A percentile compares a stretch with the other conserved stretches of the same genome.
Evolutionary conservation across 2,888 invertebrate species (phyloP).

Genomic region (Erebia epiphron): DNA sequence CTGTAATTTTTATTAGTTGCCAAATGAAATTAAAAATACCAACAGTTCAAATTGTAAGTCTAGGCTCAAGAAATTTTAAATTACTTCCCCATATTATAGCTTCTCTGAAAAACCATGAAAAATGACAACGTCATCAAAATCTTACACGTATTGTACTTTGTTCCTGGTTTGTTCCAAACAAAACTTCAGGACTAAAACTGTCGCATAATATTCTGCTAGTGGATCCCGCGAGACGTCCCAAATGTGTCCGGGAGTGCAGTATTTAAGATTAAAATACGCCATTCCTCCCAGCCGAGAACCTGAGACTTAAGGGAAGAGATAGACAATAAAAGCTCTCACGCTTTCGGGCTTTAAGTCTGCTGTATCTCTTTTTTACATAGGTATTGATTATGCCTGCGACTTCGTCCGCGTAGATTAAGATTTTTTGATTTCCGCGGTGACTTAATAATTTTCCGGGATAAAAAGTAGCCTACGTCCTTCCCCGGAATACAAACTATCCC

Average conservation of each 20-base stretch:
- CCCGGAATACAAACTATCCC: too few relatives aligned
- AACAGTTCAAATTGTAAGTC: too few relatives aligned
- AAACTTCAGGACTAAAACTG: slow-evolving; percentile 10
- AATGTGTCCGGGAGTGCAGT: slow-evolving; percentile 33
- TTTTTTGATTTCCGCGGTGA: too few relatives aligned
- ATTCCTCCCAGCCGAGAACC: slow-evolving; percentile 12
- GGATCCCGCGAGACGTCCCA: slow-evolving; percentile 30
- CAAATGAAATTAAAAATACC: too few relatives aligned
- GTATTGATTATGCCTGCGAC: too few relatives aligned
- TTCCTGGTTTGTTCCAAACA: not conserved
- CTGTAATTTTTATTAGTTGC: too few relatives aligned
- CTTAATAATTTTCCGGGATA: too few relatives aligned
- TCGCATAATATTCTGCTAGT: slow-evolving; percentile 32
- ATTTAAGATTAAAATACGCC: slow-evolving; percentile 36
- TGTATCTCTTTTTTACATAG: not conserved
- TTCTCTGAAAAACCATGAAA: not conserved
- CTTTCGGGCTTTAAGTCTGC: not conserved
- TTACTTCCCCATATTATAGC: too few relatives aligned
- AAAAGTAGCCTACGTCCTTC: too few relatives aligned
- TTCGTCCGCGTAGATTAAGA: too few relatives aligned
- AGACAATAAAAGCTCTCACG: not conserved
- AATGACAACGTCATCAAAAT: slow-evolving; percentile 6
- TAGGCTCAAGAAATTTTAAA: too few relatives aligned
- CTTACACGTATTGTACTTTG: not conserved
- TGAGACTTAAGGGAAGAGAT: slow-evolving; percentile 10